phyloP scores from a whole-genome alignment of 2,888 invertebrate genomes.

The Tenthredo mesomela region DNA sequence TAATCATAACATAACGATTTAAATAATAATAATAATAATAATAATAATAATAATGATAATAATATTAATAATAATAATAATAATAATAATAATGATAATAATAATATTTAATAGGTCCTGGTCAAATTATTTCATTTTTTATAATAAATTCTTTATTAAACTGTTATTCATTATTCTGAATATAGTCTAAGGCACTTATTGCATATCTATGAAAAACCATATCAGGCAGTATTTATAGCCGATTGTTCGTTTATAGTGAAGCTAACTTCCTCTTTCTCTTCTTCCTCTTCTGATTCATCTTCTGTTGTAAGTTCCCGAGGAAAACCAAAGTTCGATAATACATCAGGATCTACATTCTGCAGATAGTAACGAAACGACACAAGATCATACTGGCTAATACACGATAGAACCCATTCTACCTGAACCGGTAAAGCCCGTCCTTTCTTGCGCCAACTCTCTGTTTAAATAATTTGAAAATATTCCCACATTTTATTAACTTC shows the following conservation, averaged over 20 bases:
- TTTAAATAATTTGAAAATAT: constrained; percentile 1
- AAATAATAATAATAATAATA: background rate
- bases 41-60: background rate
- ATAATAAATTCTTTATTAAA: background rate
- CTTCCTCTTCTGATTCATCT: constrained; percentile 47
- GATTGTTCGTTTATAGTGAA: constrained; percentile 48
- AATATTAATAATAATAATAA: background rate
- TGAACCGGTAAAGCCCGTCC: constrained; percentile 62
- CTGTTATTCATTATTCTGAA: background rate
- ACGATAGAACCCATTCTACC: constrained; percentile 69
- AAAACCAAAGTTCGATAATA: constrained; percentile 63
- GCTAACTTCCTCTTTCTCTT: background rate
- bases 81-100: background rate
- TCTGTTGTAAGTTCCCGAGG: constrained; percentile 63
- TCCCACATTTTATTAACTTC: background rate
- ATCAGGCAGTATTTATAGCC: constrained; percentile 3
- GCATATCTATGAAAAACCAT: background rate
- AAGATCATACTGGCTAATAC: constrained; percentile 69
- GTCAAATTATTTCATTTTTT: background rate
- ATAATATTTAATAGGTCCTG: background rate
- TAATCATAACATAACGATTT: background rate
- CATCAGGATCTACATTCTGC: constrained; percentile 58
- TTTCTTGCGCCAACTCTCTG: constrained; percentile 44
- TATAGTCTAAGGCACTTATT: background rate
- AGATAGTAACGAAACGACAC: constrained; percentile 64